Base-by-base conservation (phyloP, 2,888 invertebrate genomes). In the Nephrocerus scutellatus region DNA sequence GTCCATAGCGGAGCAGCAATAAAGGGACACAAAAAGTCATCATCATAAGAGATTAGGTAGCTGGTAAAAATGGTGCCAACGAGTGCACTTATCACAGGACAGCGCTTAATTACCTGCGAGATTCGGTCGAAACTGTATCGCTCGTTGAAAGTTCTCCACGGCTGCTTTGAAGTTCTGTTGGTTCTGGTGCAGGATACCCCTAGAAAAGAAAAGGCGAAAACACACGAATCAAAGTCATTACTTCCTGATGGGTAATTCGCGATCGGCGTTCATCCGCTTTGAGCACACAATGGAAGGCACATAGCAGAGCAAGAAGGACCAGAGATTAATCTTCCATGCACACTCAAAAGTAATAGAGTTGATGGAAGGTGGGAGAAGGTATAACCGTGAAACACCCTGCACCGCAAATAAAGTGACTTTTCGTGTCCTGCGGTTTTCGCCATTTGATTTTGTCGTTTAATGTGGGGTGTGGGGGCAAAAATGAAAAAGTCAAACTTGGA, bases 101-200 rank as follows among this genome's bases (percentile, higher is more conserved):
- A 16, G 12, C 15, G 13, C 29, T 31, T 49, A 84, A 88, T 87
- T 76, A 93, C 93, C 77, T 65, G 92, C 91, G 70, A 95, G 78
- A 58, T 88, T 85, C 50, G 93, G 92, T 68, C 95, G 77, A 72
- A 84, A 93, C 70, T 86, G 84, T 63, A 93, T 90, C 52, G 93
- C 93, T 59, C 82, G 78, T 68, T 87, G 82, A 71, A 92, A 93
- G 72, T 89, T 89, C 66, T 83, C 79, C 62, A 92, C 81, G 46
- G 93, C 91, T 65, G 88, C 88, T 55, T 85, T 80, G 68, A 83
- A 82, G 59, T 89, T 78, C 63, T 84, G 82, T 71, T 87, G 84
- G 58, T 88, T 86, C 72, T 93, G 92, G 56, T 88, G 79, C 61
- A 93, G 73, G 62, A 92, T 87, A 46, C 93, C 95, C 68, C 91